phyloP scores from a whole-genome alignment of 2,888 invertebrate genomes.

The Zele albiditarsus region DNA sequence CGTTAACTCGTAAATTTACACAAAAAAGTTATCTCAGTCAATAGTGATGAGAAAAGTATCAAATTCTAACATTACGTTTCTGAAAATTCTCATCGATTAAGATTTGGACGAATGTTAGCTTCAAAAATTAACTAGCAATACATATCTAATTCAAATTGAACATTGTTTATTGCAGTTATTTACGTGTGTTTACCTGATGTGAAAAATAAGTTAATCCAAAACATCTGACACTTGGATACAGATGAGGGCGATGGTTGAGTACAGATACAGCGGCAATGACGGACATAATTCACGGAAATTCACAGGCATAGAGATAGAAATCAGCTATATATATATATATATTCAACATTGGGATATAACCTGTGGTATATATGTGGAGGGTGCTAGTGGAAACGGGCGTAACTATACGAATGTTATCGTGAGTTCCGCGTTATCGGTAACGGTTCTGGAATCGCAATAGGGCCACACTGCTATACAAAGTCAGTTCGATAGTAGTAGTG shows the following conservation, averaged over 20 bases:
- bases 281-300: conserved; percentile 13
- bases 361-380: background rate
- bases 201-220: background rate
- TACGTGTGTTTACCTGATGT: background rate
- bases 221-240: background rate
- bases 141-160: too few relatives aligned
- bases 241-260: background rate
- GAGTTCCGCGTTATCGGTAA: conserved; percentile 14
- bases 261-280: background rate
- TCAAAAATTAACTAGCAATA: too few relatives aligned
- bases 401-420: conserved; percentile 20
- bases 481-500: background rate
- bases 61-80: too few relatives aligned
- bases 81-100: too few relatives aligned
- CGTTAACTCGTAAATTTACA: too few relatives aligned
- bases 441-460: conserved; percentile 14
- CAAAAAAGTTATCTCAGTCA: too few relatives aligned
- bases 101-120: too few relatives aligned
- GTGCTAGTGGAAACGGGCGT: background rate
- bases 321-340: background rate
- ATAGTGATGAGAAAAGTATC: too few relatives aligned
- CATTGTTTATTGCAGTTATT: too few relatives aligned
- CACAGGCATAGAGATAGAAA: background rate
- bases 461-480: background rate
- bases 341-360: background rate